A percentile compares a stretch with the other conserved stretches of the same genome.
These are phyloP conservation scores for Sepiola atlantica DNA, from an alignment of 2,888 invertebrate genomes.

Conservation along the genomic window DNA sequence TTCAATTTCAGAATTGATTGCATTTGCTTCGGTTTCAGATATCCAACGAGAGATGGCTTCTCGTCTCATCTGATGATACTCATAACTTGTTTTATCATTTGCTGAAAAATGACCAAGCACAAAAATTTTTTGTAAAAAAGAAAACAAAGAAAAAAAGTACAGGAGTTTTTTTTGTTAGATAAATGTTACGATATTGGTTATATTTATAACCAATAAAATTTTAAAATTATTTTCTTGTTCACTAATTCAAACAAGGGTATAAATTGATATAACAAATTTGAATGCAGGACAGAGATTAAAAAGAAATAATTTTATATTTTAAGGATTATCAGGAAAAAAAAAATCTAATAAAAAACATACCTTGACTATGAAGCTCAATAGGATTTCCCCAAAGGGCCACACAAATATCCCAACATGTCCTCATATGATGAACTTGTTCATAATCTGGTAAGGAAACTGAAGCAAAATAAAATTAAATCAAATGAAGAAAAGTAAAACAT, in stretches of 20 bases:
- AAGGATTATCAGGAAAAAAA: neutral
- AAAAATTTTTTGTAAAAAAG: neutral
- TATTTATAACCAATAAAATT: neutral
- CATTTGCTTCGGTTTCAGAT: conserved; percentile 77
- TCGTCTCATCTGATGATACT: conserved; percentile 78
- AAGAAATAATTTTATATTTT: no score
- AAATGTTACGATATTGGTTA: neutral
- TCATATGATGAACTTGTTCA: conserved; percentile 60
- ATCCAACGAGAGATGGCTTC: conserved; percentile 82
- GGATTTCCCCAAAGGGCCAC: conserved; percentile 90
- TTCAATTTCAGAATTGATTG: conserved; percentile 75
- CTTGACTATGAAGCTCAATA: conserved; percentile 77
- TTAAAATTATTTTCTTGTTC: neutral
- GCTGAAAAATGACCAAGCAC: neutral
- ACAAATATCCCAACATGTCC: conserved; percentile 82
- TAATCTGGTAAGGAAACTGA: conserved; percentile 64
- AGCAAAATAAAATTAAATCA: neutral
- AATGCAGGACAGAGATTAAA: no score
- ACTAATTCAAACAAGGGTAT: no score
- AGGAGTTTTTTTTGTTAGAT: neutral
- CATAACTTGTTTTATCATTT: conserved; percentile 68
- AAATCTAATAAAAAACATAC: neutral
- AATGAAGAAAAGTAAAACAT: neutral
- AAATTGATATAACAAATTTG: no score
- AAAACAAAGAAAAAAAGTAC: neutral